Conservation (phyloP, 30 jellyfish, hydroid and myxozoan species). For the Hydractinia echinata region DNA sequence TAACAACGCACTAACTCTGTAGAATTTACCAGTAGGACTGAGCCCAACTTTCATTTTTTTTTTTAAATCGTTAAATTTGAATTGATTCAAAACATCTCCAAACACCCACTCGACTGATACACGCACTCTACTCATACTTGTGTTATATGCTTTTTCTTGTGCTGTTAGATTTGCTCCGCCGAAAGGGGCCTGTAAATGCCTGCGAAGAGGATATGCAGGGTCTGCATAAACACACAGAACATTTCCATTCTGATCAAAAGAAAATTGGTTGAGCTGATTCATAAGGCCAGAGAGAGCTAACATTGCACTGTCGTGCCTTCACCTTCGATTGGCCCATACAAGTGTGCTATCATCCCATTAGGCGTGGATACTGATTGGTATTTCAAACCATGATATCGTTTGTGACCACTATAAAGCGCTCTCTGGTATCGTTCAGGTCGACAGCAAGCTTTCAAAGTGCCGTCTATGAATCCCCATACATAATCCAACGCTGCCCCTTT, state of each 20-base stretch:
- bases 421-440: too few relatives aligned
- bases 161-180: slow-evolving; percentile 28
- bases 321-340: too few relatives aligned
- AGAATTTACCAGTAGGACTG: slow-evolving; percentile 58
- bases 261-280: too few relatives aligned
- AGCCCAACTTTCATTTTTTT: slow-evolving; percentile 51
- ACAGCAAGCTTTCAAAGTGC: neutral
- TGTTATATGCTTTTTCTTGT: slow-evolving; percentile 37
- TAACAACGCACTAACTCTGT: too few relatives aligned
- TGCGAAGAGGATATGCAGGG: too few relatives aligned
- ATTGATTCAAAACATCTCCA: slow-evolving; percentile 60
- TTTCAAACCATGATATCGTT: too few relatives aligned
- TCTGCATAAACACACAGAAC: too few relatives aligned
- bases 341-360: neutral
- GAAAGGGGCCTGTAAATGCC: slow-evolving; percentile 41
- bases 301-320: too few relatives aligned
- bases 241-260: too few relatives aligned
- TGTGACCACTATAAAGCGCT: too few relatives aligned
- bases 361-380: too few relatives aligned
- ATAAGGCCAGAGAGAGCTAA: too few relatives aligned
- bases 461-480: slow-evolving; percentile 7
- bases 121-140: slow-evolving; percentile 55
- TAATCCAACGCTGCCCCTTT: slow-evolving; percentile 9
- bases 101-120: slow-evolving; percentile 71
- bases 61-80: slow-evolving; percentile 53